Conservation (phyloP, 2,797 vertebrate genomes). For the Cryptoblepharus egeriae region DNA sequence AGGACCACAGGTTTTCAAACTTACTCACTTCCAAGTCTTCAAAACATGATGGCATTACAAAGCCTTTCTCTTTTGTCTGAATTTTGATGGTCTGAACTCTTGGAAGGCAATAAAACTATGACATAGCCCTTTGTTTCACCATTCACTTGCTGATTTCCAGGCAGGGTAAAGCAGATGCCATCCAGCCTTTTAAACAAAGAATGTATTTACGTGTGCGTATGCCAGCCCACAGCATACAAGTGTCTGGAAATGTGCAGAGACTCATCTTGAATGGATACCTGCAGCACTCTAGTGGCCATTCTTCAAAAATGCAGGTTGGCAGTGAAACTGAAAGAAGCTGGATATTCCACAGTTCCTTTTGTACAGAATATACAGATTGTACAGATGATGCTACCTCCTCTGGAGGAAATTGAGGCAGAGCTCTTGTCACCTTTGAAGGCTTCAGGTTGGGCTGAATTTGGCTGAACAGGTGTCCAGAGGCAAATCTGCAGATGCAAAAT, state of each 20-base stretch:
- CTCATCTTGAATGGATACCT: conserved; percentile 70
- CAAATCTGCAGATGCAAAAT: too few relatives aligned
- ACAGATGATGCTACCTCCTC: too few relatives aligned
- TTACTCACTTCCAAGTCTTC: conserved; percentile 18
- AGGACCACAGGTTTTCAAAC: conserved; percentile 1
- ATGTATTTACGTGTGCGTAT: background rate
- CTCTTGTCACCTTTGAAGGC: too few relatives aligned
- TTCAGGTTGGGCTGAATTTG: too few relatives aligned
- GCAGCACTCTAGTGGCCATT: conserved; percentile 85
- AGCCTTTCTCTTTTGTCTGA: background rate
- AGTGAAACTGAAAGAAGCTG: background rate
- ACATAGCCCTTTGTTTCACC: background rate
- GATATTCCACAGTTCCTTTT: background rate
- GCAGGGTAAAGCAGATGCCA: background rate
- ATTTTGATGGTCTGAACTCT: background rate
- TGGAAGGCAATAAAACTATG: background rate
- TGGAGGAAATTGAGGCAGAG: too few relatives aligned
- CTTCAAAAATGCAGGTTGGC: conserved; percentile 71
- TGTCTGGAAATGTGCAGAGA: background rate
- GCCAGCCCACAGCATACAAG: conserved; percentile 8
- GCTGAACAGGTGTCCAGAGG: too few relatives aligned
- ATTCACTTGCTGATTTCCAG: background rate
- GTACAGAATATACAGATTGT: background rate
- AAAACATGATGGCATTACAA: background rate
- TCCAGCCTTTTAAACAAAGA: background rate